These are phyloP conservation scores for Crambe crambe DNA, from an alignment of 37 sponge, comb jelly and placozoan genomes.

Conservation along the genomic window DNA sequence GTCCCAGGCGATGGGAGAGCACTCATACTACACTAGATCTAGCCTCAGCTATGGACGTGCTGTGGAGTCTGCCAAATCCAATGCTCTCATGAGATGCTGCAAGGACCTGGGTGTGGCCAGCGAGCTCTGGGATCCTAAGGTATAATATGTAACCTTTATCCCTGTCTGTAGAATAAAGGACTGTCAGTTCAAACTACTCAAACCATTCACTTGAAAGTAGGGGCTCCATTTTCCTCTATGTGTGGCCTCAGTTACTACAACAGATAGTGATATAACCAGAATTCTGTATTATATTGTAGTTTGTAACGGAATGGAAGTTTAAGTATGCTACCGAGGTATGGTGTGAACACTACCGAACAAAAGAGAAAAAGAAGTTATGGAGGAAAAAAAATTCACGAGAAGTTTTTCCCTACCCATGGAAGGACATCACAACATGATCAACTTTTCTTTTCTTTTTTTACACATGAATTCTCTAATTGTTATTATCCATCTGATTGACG, in stretches of 20 bases:
- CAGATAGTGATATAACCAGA: not conserved
- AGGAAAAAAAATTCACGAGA: constrained; percentile 42
- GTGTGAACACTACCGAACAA: constrained; percentile 87
- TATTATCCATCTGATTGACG: not conserved
- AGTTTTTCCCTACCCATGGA: constrained; percentile 90
- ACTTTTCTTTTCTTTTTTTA: not conserved
- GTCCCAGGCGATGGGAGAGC: constrained; percentile 84
- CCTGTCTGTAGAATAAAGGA: not conserved
- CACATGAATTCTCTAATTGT: no score
- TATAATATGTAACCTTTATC: constrained; percentile 13
- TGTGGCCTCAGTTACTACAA: not conserved
- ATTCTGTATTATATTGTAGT: constrained; percentile 33
- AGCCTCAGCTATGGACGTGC: constrained; percentile 83
- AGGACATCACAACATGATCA: constrained; percentile 14
- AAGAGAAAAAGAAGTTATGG: constrained; percentile 88
- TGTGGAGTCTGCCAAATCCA: constrained; percentile 87
- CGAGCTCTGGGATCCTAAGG: constrained; percentile 91
- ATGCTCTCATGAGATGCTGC: constrained; percentile 89
- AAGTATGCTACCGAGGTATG: constrained; percentile 80
- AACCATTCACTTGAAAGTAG: not conserved
- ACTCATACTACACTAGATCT: constrained; percentile 69
- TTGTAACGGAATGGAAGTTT: constrained; percentile 65
- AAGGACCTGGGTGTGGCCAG: constrained; percentile 92
- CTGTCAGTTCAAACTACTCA: not conserved
- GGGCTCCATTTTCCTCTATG: not conserved